A percentile compares a stretch with the other conserved stretches of the same genome.
These are phyloP conservation scores for Cryptotermes secundus DNA, from an alignment of 1,140 invertebrate species.

Conservation along the genomic window DNA sequence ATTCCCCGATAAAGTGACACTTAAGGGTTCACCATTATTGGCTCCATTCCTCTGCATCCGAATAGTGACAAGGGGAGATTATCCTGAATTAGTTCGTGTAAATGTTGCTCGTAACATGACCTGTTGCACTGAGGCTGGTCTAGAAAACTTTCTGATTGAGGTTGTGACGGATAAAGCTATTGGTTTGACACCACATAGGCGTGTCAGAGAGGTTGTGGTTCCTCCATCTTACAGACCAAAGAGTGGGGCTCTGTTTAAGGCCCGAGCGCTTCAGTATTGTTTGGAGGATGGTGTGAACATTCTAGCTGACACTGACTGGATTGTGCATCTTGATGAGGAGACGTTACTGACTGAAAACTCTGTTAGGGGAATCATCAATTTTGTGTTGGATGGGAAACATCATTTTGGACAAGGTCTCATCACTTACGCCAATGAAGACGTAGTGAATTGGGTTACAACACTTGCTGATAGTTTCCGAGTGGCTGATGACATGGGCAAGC, in stretches of 20 bases:
- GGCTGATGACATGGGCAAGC: conserved; percentile 95
- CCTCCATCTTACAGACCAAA: conserved; percentile 83
- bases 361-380: conserved; percentile 90
- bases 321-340: conserved; percentile 97
- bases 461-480: conserved; percentile 95
- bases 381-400: conserved; percentile 91
- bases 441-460: conserved; percentile 97
- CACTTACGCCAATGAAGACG: conserved; percentile 95
- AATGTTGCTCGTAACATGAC: conserved; percentile 91
- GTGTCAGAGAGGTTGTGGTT: conserved; percentile 81
- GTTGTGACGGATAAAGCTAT: conserved; percentile 93
- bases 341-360: conserved; percentile 93
- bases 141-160: conserved; percentile 97
- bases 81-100: conserved; percentile 83
- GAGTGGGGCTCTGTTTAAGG: conserved; percentile 91
- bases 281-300: conserved; percentile 89
- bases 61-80: conserved; percentile 94
- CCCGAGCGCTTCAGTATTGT: conserved; percentile 93
- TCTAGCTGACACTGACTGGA: conserved; percentile 89
- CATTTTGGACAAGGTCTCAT: conserved; percentile 97
- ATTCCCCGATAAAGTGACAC: conserved; percentile 88
- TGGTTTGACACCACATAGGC: conserved; percentile 68
- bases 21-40: conserved; percentile 86
- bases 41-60: conserved; percentile 95
- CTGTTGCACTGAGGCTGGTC: conserved; percentile 82